Conservation (phyloP, 2,888 invertebrate genomes). For the Amiota minor region DNA sequence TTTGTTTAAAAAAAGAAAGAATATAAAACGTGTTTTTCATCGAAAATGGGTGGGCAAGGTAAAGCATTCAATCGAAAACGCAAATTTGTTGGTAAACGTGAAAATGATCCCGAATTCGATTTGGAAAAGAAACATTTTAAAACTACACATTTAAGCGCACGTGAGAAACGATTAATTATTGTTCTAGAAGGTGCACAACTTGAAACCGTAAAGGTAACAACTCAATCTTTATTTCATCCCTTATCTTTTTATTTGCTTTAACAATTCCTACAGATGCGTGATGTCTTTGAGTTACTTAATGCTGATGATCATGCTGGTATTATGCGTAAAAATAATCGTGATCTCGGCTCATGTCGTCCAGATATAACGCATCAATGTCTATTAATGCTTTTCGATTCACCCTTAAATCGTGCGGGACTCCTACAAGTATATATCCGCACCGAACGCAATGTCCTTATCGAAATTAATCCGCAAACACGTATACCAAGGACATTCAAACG, state of each 20-base stretch:
- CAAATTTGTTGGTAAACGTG: slow-evolving; percentile 67
- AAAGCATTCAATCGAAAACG: slow-evolving; percentile 69
- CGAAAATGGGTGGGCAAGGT: slow-evolving; percentile 67
- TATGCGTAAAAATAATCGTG: slow-evolving; percentile 88
- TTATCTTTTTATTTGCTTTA: too few species aligned
- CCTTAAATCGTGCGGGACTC: slow-evolving; percentile 94
- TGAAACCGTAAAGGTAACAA: slow-evolving; percentile 92
- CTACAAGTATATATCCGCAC: slow-evolving; percentile 96
- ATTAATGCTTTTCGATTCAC: slow-evolving; percentile 97
- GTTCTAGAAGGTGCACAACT: slow-evolving; percentile 95
- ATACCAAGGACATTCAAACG: slow-evolving; percentile 97
- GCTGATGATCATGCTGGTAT: slow-evolving; percentile 93
- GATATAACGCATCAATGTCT: slow-evolving; percentile 98
- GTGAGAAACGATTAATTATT: slow-evolving; percentile 92
- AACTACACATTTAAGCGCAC: slow-evolving; percentile 84
- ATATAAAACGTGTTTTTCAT: neutral
- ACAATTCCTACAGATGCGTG: slow-evolving; percentile 80
- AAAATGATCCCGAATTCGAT: slow-evolving; percentile 85
- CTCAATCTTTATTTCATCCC: neutral
- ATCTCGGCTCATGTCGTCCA: slow-evolving; percentile 91
- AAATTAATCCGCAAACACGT: slow-evolving; percentile 96
- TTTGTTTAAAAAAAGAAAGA: too few species aligned
- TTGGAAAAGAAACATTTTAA: slow-evolving; percentile 85
- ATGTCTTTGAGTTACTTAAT: slow-evolving; percentile 90
- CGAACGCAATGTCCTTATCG: slow-evolving; percentile 92